Evolutionary conservation across 2,113 vertebrate genomes (phyloP).

Genomic region (Myiopsitta monachus): DNA sequence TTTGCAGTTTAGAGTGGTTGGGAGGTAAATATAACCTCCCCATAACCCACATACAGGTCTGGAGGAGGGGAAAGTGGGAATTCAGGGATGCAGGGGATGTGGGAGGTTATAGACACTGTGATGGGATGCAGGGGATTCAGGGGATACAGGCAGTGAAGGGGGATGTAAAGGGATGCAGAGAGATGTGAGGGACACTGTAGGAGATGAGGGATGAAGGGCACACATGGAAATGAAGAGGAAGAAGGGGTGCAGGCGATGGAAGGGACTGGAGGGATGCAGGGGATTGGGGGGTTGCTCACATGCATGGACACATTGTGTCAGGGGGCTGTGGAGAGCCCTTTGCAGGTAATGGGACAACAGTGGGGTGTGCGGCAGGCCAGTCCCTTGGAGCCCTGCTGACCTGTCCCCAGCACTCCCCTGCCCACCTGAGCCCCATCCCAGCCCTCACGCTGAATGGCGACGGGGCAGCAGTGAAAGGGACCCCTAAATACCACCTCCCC

Average conservation of each 20-base stretch:
- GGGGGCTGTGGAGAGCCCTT: neutral
- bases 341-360: neutral
- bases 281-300: neutral
- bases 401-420: neutral
- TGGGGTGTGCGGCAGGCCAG: neutral
- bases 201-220: neutral
- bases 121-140: neutral
- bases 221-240: neutral
- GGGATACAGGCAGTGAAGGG: neutral
- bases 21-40: neutral
- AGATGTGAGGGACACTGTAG: neutral
- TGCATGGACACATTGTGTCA: neutral
- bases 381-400: neutral
- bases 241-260: neutral
- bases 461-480: neutral
- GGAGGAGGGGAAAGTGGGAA: neutral
- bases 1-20: neutral
- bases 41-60: rapidly evolving
- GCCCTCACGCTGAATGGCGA: neutral
- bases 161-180: neutral
- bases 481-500: neutral
- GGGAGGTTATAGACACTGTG: neutral
- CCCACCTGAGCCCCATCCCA: neutral
- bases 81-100: neutral
- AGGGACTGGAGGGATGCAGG: neutral